Evolutionary conservation across 2,113 vertebrate genomes (phyloP).

Genomic region (Toxotes jaculatrix): DNA sequence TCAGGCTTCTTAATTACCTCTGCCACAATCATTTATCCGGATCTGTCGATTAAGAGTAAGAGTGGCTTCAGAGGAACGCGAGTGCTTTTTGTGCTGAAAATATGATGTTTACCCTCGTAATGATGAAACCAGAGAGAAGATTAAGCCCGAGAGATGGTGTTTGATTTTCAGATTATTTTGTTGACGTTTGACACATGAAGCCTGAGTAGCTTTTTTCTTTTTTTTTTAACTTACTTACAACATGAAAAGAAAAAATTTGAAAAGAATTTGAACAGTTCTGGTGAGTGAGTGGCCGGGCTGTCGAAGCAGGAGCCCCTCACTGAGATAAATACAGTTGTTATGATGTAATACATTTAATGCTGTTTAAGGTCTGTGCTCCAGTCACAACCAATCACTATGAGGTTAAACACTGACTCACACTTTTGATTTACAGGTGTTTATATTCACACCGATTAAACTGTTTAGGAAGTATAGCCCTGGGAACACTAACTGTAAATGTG

Average conservation of each 20-base stretch:
- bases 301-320: background rate
- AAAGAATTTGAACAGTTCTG: background rate
- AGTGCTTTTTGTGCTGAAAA: constrained; percentile 17
- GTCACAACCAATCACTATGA: background rate
- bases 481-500: background rate
- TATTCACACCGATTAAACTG: background rate
- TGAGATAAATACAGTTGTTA: background rate
- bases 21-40: constrained; percentile 17
- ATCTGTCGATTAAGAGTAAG: constrained; percentile 32
- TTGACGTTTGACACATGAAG: constrained; percentile 46
- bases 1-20: constrained; percentile 36
- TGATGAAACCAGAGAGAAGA: constrained; percentile 53
- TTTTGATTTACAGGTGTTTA: background rate
- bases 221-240: constrained; percentile 10
- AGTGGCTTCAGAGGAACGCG: background rate
- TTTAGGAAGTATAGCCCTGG: background rate
- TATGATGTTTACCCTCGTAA: constrained; percentile 50
- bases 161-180: constrained; percentile 56
- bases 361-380: background rate
- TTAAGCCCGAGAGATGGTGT: constrained; percentile 37
- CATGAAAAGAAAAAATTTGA: constrained; percentile 13
- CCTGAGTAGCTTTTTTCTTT: constrained; percentile 1
- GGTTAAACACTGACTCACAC: background rate
- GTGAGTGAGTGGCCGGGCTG: background rate
- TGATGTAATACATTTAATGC: background rate